Conservation (phyloP, 1,140 invertebrate genomes). For the Diorhabda carinulata region DNA sequence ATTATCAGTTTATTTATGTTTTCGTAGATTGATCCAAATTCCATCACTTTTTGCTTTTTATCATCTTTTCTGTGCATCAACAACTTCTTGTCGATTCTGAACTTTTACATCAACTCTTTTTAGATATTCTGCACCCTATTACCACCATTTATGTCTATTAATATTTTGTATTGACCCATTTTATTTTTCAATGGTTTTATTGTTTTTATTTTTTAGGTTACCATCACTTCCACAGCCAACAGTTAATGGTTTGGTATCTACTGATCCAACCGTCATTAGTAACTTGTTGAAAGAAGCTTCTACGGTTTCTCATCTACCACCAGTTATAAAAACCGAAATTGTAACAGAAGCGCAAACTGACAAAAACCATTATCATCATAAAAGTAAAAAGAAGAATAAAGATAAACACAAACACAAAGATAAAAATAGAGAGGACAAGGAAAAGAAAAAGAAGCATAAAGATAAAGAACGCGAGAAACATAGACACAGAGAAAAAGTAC, state of each 20-base stretch:
- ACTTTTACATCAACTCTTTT: no score
- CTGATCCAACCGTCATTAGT: constrained; percentile 41
- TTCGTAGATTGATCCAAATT: no score
- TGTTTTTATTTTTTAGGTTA: neutral
- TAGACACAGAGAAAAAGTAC: constrained; percentile 52
- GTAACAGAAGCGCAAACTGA: neutral
- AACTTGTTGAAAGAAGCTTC: constrained; percentile 42
- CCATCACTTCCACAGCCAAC: constrained; percentile 24
- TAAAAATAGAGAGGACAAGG: constrained; percentile 49
- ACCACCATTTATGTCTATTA: no score
- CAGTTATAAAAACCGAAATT: constrained; percentile 22
- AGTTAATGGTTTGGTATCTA: constrained; percentile 45
- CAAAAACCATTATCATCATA: constrained; percentile 45
- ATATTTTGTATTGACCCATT: no score
- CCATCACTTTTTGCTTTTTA: no score
- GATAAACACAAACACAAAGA: constrained; percentile 57
- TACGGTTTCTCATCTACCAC: constrained; percentile 33
- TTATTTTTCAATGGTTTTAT: no score
- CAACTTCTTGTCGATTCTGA: no score
- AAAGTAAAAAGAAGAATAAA: constrained; percentile 61
- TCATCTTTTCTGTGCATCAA: no score
- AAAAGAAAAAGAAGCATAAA: constrained; percentile 62
- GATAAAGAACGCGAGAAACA: constrained; percentile 56
- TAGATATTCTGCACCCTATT: no score
- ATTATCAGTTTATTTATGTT: no score